Evolutionary conservation across 2,888 invertebrate species (phyloP), one percentile per base, ranked within the genome.

Genomic region (Zygaena filipendulae): DNA sequence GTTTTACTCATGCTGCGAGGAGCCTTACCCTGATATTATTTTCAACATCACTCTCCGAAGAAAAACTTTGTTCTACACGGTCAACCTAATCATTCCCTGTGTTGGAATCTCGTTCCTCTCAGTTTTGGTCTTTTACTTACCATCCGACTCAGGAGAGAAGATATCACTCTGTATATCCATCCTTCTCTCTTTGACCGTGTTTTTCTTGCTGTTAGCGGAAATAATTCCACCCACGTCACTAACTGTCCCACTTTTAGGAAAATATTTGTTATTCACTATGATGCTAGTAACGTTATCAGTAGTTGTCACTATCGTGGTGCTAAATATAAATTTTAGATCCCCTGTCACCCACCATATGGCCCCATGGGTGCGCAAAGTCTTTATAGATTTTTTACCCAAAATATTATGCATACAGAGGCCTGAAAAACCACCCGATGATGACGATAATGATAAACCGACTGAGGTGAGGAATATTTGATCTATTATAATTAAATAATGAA

Each of bases 71-170:
- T 97, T 97, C 83, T 97, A 97, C 83, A 97, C 96, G 28, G 94
- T 97, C 54, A 97, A 97, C 70, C 85, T 97, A 43, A 97, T 97
- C 57, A 95, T 97, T 54, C 97, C 97, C 30, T 97, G 97, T 64
- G 94, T 98, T 39, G 95, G 95, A 43, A 97, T 98, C 60, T 95
- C 95, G 36, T 95, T 96, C 71, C 86, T 99, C 40, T 97, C 97
- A 45, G 95, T 97, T 35, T 83, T 99, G 39, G 97, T 97, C 40
- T 98, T 98, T 81, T 98, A 98, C 72, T 82, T 98, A 49, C 98
- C 98, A 35, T 95, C 95, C 42, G 97, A 97, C 77, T 95, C 95
- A 27, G 97, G 97, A 43, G 97, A 98, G 77, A 97, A 97, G 72
- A 95, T 97, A 50, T 96, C 97, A 38, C 87, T 98, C 41, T 96